Percentiles rank a stretch among this genome's conserved stretches.
These are phyloP conservation scores for Chionis minor DNA, from an alignment of 2,113 vertebrate genomes.

Conservation along the genomic window DNA sequence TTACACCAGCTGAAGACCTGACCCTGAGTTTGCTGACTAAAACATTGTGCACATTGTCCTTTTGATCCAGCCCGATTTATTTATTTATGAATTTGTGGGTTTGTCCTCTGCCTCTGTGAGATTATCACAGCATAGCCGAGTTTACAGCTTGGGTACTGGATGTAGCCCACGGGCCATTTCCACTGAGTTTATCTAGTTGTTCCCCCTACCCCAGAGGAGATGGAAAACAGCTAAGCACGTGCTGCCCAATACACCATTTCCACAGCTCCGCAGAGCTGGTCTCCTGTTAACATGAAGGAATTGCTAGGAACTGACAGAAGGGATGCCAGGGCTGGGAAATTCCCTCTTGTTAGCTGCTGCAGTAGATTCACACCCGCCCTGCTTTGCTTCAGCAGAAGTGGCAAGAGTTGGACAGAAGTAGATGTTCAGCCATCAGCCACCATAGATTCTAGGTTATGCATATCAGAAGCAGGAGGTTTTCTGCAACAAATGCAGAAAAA, in stretches of 20 bases:
- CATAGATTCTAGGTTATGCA: rapidly evolving
- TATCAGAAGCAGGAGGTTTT: neutral
- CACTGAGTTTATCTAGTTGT: neutral
- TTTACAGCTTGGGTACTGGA: neutral
- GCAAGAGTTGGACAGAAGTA: neutral
- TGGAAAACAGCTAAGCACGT: neutral
- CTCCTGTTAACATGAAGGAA: neutral
- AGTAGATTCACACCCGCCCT: neutral
- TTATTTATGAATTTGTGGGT: neutral
- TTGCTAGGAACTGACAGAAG: neutral
- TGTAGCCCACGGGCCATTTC: neutral
- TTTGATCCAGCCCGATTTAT: neutral
- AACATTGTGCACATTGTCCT: neutral
- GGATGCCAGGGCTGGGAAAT: neutral
- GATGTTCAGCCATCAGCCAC: neutral
- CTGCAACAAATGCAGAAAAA: neutral
- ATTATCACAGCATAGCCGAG: neutral
- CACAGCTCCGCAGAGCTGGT: neutral
- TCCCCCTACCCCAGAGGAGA: neutral
- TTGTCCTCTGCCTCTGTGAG: neutral
- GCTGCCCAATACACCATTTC: neutral
- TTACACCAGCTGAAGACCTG: neutral
- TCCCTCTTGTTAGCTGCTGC: neutral
- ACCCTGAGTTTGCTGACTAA: neutral
- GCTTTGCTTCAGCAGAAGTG: neutral